phyloP scores from a whole-genome alignment of 2,113 vertebrate species.

The Phainopepla nitens region DNA sequence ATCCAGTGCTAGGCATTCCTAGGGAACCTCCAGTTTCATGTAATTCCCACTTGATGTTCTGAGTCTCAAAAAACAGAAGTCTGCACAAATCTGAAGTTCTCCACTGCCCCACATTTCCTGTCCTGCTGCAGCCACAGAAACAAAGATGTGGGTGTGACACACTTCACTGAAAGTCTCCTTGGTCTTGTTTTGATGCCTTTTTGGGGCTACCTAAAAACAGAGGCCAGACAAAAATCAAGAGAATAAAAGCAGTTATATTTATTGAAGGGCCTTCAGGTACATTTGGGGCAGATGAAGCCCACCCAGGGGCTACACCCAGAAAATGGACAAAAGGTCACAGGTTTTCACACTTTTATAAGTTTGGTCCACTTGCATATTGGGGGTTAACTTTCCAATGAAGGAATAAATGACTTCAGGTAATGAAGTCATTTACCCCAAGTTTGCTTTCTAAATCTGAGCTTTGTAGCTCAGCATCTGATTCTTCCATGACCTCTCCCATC shows the following conservation, averaged over 20 bases:
- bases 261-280: not conserved
- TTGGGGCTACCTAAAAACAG: not conserved
- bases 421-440: not conserved
- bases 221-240: not conserved
- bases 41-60: fast-evolving
- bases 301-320: not conserved
- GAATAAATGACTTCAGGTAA: not conserved
- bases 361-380: not conserved
- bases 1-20: not conserved
- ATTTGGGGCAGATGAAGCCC: not conserved
- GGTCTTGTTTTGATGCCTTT: not conserved
- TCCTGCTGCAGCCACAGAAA: not conserved
- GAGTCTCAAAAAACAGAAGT: not conserved
- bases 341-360: not conserved
- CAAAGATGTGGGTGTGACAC: not conserved
- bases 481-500: not conserved
- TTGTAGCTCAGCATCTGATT: not conserved
- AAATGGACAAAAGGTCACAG: fast-evolving
- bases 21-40: not conserved
- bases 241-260: not conserved
- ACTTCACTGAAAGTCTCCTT: not conserved
- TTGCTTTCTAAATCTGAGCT: not conserved
- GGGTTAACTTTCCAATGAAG: not conserved
- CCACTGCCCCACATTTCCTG: not conserved
- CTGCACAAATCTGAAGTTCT: not conserved